Conservation (phyloP, 2,797 vertebrate genomes). For the Squalus acanthias region DNA sequence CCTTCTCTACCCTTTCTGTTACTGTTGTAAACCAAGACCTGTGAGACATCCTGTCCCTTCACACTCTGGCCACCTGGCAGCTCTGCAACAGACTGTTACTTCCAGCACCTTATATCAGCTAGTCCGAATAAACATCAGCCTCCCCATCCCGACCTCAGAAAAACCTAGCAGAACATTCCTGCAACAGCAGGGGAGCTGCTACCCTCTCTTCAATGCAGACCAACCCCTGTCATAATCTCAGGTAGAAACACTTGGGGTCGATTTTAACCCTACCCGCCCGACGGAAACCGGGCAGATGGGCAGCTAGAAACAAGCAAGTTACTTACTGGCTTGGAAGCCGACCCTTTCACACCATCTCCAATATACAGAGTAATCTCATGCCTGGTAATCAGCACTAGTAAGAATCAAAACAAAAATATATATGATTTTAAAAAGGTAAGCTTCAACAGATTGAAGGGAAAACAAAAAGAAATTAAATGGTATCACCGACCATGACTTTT, state of each 20-base stretch:
- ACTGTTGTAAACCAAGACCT: neutral
- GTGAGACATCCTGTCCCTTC: neutral
- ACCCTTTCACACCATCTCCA: neutral
- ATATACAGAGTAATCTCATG: neutral
- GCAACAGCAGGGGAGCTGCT: neutral
- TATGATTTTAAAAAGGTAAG: neutral
- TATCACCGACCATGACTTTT: neutral
- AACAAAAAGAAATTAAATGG: neutral
- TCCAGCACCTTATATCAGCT: neutral
- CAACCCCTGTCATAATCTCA: neutral
- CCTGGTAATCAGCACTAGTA: too few relatives aligned
- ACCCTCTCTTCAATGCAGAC: neutral
- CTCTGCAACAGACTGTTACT: neutral
- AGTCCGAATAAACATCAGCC: neutral
- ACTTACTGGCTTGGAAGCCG: neutral
- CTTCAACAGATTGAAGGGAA: neutral
- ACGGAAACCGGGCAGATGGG: neutral
- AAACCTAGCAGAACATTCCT: neutral
- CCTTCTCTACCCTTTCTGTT: too few relatives aligned
- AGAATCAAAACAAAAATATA: neutral
- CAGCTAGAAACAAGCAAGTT: neutral
- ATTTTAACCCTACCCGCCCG: neutral
- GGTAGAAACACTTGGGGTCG: neutral
- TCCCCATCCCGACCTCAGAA: neutral
- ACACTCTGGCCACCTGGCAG: neutral